A percentile compares a stretch with the other conserved stretches of the same genome.
phyloP scores from a whole-genome alignment of 1,140 invertebrate species.

The Aphelenchoides besseyi region DNA sequence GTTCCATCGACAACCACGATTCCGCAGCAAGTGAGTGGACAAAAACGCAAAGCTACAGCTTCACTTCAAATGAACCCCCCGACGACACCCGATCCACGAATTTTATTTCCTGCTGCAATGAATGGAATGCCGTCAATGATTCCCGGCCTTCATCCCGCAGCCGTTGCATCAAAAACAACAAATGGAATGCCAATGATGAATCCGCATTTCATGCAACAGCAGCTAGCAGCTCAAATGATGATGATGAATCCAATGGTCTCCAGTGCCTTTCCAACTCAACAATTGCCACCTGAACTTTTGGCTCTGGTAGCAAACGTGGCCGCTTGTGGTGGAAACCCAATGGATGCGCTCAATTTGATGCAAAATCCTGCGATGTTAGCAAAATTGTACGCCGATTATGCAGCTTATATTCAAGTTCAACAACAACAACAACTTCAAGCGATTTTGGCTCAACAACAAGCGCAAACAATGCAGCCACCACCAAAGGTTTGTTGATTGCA shows the following conservation, averaged over 20 bases:
- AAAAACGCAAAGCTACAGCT: background rate
- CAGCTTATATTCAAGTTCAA: background rate
- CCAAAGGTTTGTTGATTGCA: background rate
- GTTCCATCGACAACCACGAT: background rate
- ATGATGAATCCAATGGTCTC: background rate
- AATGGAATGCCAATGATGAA: background rate
- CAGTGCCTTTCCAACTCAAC: background rate
- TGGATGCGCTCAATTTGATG: background rate
- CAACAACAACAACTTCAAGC: background rate
- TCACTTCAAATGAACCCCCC: background rate
- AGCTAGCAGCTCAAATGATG: background rate
- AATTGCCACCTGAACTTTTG: background rate
- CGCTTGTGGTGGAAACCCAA: background rate
- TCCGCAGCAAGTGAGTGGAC: background rate
- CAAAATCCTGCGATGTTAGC: constrained; percentile 1
- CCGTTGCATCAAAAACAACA: background rate
- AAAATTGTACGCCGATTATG: background rate
- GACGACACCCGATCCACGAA: background rate
- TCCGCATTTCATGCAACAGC: background rate
- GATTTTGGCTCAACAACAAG: background rate
- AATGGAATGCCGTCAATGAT: background rate
- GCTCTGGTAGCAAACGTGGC: background rate
- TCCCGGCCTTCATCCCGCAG: background rate
- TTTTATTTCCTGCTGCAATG: background rate
- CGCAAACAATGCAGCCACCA: constrained; percentile 3